phyloP scores from a whole-genome alignment of 2,888 invertebrate genomes.

The Apodemia hepburni region DNA sequence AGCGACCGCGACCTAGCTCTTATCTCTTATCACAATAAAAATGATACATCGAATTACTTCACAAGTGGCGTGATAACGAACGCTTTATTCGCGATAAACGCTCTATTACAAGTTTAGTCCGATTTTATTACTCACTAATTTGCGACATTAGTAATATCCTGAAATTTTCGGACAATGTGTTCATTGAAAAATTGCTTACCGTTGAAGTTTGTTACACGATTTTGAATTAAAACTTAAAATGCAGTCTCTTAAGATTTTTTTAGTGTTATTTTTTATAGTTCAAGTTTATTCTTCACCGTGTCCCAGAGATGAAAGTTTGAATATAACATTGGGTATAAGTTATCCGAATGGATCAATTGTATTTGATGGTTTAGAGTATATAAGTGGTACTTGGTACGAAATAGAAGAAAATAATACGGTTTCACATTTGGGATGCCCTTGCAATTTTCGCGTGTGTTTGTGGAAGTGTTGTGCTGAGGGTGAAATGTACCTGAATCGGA shows the following conservation, averaged over 20 bases:
- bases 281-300: slow-evolving; percentile 41
- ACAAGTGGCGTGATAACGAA: slow-evolving; percentile 56
- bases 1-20: slow-evolving; percentile 39
- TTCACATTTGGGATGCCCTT: slow-evolving; percentile 55
- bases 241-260: slow-evolving; percentile 37
- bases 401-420: slow-evolving; percentile 39
- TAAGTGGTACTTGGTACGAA: slow-evolving; percentile 50
- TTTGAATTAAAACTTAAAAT: slow-evolving; percentile 32
- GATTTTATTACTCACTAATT: not conserved
- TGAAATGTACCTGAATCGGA: slow-evolving; percentile 41
- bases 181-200: not conserved
- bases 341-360: slow-evolving; percentile 51
- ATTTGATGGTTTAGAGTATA: slow-evolving; percentile 51
- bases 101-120: slow-evolving; percentile 7
- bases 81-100: slow-evolving; percentile 50
- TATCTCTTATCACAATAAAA: slow-evolving; percentile 60
- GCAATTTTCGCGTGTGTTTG: slow-evolving; percentile 53
- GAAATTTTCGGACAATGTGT: slow-evolving; percentile 6
- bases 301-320: slow-evolving; percentile 48
- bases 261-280: slow-evolving; percentile 32
- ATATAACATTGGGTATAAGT: slow-evolving; percentile 50
- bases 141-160: not conserved
- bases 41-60: slow-evolving; percentile 71
- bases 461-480: slow-evolving; percentile 57
- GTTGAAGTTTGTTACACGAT: not conserved